Conservation (phyloP, 2,888 invertebrate species). For the Sinodicranocentrus sp. region DNA sequence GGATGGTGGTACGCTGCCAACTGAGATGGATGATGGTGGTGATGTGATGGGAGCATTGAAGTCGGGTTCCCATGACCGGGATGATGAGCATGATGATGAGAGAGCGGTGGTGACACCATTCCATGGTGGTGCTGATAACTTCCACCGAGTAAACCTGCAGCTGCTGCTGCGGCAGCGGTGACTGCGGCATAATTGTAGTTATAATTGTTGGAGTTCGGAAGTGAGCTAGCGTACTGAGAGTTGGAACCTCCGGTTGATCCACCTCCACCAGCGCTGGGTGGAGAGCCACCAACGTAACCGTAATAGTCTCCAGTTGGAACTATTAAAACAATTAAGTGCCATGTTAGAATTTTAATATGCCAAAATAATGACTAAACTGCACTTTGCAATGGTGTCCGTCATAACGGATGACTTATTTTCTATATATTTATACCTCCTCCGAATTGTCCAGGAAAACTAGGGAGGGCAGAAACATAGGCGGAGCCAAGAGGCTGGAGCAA, state of each 20-base stretch:
- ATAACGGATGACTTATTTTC: too few species aligned
- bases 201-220: slow-evolving; percentile 58
- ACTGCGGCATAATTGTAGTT: slow-evolving; percentile 50
- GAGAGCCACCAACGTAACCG: slow-evolving; percentile 57
- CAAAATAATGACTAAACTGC: too few species aligned
- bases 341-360: too few species aligned
- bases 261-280: slow-evolving; percentile 52
- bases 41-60: slow-evolving; percentile 58
- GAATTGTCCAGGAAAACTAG: slow-evolving; percentile 75
- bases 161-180: slow-evolving; percentile 51
- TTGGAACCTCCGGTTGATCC: slow-evolving; percentile 55
- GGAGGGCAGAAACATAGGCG: slow-evolving; percentile 72
- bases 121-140: slow-evolving; percentile 60
- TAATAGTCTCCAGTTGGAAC: slow-evolving; percentile 62
- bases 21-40: slow-evolving; percentile 39
- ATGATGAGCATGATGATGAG: slow-evolving; percentile 63
- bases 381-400: too few species aligned
- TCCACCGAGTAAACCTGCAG: slow-evolving; percentile 48
- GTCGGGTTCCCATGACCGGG: slow-evolving; percentile 55
- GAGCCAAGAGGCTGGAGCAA: slow-evolving; percentile 75
- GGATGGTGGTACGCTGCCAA: slow-evolving; percentile 51
- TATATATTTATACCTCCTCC: slow-evolving; percentile 62
- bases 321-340: too few species aligned
- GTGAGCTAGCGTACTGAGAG: slow-evolving; percentile 55
- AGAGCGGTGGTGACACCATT: slow-evolving; percentile 59